Evolutionary conservation across 2,113 vertebrate species (phyloP), one percentile per base, ranked within the genome.

Genomic region (Ancistrus triradiatus): DNA sequence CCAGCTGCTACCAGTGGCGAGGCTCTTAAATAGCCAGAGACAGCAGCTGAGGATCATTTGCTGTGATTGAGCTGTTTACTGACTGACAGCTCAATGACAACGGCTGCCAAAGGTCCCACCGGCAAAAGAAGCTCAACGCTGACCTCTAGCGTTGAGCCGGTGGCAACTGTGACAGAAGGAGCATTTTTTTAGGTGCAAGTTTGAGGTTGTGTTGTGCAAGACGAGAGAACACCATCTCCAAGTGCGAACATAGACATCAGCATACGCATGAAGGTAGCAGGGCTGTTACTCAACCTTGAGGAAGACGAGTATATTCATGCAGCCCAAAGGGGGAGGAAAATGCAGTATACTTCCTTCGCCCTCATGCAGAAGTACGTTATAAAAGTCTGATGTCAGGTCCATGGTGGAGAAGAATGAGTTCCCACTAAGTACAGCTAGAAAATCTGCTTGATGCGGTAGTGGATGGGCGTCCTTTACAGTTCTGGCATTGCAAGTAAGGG

Each of bases 381-480:
- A 58, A 25, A 58, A 43, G 38, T 38, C 55, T 18, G n/a, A 58
- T 13, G n/a, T 51, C 8, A 51, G 25, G 49, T 51, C 47, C 49
- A 51, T 51, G 17, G 49, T 51, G 3, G 22, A 58, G 55, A 43
- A 58, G 37, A 58, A 58, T 15, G 38, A 21, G 28, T 38, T 37
- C 4, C 27, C 50, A 13, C n/a, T 44, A 0, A 58, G 11, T 14
- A 43, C 43, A 15, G 62, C 24, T 3, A 70, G 13, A 1, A 17
- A 15, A 42, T 50, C 46, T 2, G 44, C 43, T 48, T 68, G 44
- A 17, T 68, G 42, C 5, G 66, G 57, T 52, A 61, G 51, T 17
- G 66, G 33, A 17, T 61, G 1, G 35, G 35, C 35, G 9, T 37
- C 35, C 35, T 37, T 37, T 9, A 37, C 35, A 7, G 35, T 37